These are phyloP conservation scores for Chelonoidis abingdonii DNA, from an alignment of 2,113 vertebrate genomes.

Conservation along the genomic window DNA sequence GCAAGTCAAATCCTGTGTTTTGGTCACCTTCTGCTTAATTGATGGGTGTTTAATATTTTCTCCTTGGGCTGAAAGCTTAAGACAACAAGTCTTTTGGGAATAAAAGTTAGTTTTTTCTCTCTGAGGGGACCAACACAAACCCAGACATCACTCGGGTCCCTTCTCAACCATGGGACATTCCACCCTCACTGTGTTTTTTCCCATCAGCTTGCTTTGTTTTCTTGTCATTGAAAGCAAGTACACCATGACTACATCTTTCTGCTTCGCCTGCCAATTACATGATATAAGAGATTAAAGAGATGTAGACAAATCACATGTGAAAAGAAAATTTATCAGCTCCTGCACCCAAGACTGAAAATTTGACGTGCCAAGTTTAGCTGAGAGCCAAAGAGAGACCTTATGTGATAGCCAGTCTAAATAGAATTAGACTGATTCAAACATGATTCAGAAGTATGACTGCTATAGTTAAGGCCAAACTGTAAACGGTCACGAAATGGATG, in stretches of 20 bases:
- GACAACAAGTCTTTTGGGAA: neutral
- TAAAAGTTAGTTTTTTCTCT: neutral
- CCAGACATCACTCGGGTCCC: neutral
- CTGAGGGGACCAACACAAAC: neutral
- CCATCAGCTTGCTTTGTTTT: neutral
- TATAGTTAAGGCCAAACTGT: neutral
- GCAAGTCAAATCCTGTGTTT: neutral
- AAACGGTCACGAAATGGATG: neutral
- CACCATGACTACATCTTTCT: conserved; percentile 54
- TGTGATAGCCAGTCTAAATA: neutral
- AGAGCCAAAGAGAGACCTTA: neutral
- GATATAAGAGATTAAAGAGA: conserved; percentile 14
- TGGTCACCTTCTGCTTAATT: neutral
- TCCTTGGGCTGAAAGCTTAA: neutral
- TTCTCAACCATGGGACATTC: neutral
- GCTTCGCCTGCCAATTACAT: neutral
- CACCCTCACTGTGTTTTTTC: neutral
- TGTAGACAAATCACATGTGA: conserved; percentile 8
- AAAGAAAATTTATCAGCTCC: neutral
- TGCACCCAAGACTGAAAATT: neutral
- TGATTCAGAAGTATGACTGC: neutral
- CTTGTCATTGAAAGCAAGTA: conserved; percentile 10
- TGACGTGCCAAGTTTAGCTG: accelerated
- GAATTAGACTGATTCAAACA: neutral
- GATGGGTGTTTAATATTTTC: neutral